phyloP scores from a whole-genome alignment of 2,888 invertebrate species.

The Balanococcus diminutus region DNA sequence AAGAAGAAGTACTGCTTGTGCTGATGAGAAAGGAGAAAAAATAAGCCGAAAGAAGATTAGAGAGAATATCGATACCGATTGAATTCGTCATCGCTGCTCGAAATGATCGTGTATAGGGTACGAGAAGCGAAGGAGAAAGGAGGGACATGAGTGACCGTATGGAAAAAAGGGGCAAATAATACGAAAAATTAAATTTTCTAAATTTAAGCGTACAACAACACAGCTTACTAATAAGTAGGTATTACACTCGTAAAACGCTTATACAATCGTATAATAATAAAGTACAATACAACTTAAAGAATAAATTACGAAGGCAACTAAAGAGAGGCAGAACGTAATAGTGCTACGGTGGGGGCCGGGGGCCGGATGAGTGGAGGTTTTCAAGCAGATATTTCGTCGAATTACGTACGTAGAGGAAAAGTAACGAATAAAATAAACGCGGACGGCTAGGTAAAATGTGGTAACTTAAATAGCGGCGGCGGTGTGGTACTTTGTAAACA shows the following conservation, averaged over 20 bases:
- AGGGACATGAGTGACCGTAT: neutral
- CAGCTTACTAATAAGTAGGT: constrained; percentile 48
- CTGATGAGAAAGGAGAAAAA: neutral
- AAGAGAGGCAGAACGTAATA: neutral
- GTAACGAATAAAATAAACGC: neutral
- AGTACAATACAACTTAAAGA: neutral
- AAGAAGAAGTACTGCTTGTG: too few relatives aligned
- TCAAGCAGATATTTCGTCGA: neutral
- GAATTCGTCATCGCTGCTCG: neutral
- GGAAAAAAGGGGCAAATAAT: neutral
- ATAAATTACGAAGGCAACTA: constrained; percentile 11
- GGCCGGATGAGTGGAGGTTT: neutral
- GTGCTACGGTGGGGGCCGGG: neutral
- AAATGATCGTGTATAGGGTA: neutral
- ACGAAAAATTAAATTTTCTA: constrained; percentile 40
- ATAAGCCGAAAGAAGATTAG: neutral
- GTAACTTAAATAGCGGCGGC: neutral
- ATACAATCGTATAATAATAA: neutral
- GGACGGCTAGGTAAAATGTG: constrained; percentile 26
- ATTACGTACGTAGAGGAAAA: neutral
- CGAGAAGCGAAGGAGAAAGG: neutral
- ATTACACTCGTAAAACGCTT: constrained; percentile 22
- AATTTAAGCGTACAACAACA: constrained; percentile 29
- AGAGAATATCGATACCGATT: too few relatives aligned
- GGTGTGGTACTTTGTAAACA: neutral